Evolutionary conservation across 2,113 vertebrate genomes (phyloP), one percentile per base, ranked within the genome.

Genomic region (Synchiropus splendidus): DNA sequence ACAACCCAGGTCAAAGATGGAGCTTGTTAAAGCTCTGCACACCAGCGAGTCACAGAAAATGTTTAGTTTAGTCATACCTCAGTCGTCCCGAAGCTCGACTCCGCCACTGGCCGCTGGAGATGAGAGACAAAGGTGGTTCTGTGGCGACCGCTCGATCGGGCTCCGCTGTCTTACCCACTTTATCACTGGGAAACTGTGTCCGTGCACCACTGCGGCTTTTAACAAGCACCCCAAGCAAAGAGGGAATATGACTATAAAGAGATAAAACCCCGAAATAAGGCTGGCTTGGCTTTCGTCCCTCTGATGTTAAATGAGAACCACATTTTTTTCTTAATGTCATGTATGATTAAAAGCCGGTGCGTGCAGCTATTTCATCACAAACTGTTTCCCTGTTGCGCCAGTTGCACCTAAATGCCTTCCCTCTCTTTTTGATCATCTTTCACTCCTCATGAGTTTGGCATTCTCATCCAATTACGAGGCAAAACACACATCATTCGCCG

Each of bases 11-110:
- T 84, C 78, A 85, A 10, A 4, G 31, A 41, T 31, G 40, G 83
- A 82, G 80, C 80, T 85, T 63, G 61, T 85, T 85, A 79, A 71
- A 72, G 72, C 75, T 77, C 74, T 77, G 69, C 77, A 74, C 76
- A 73, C 83, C 78, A 73, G 74, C 83, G 74, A 78, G 65, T 72
- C 58, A 61, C 52, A 45, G 42, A 72, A 69, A 66, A 68, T 67
- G 73, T 83, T 83, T 82, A 67, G 72, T 64, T 80, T 12, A 74
- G 58, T 70, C 60, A 74, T 54, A 69, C 65, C 67, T 76, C 70
- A 74, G 52, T 65, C 44, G 37, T 47, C 18, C 10, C 57, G 54
- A 31, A 34, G 49, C 54, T 45, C 33, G 32, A 47, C 66, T 70
- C 65, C 67, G 69, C 72, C 32, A 67, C 41, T 14, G 44, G 57